phyloP scores from a whole-genome alignment of 2,888 invertebrate genomes.

The Papilio gigon region DNA sequence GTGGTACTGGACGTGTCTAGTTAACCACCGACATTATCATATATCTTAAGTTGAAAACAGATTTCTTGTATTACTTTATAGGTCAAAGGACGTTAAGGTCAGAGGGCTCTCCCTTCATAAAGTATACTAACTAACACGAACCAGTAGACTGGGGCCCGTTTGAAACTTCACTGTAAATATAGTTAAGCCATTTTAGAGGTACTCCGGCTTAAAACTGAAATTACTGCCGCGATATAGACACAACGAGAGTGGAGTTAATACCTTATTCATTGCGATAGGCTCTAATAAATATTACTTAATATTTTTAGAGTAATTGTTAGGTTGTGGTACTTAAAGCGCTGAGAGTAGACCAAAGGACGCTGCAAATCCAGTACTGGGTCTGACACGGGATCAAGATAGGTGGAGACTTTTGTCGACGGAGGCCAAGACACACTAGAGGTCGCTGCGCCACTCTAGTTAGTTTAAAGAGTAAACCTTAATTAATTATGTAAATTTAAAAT shows the following conservation, averaged over 20 bases:
- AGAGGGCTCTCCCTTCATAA: conserved; percentile 27
- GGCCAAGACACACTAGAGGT: too few species aligned
- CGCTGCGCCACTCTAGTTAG: too few species aligned
- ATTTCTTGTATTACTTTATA: conserved; percentile 16
- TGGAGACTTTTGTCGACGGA: too few species aligned
- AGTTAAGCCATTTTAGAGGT: conserved; percentile 48
- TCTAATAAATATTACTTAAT: conserved; percentile 23
- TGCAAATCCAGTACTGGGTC: too few species aligned
- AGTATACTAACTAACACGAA: conserved; percentile 39
- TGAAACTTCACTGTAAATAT: conserved; percentile 52
- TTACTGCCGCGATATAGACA: conserved; percentile 45
- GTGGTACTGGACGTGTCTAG: too few species aligned
- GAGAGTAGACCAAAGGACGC: too few species aligned
- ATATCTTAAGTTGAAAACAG: background rate
- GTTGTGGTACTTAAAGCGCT: conserved; percentile 9
- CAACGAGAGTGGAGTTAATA: conserved; percentile 40
- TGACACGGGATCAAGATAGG: too few species aligned
- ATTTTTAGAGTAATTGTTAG: conserved; percentile 20
- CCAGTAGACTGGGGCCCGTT: conserved; percentile 36
- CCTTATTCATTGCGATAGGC: conserved; percentile 17
- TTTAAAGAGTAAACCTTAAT: too few species aligned
- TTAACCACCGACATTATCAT: background rate
- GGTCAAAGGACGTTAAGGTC: conserved; percentile 5
- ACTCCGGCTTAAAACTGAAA: conserved; percentile 51
- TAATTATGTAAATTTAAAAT: too few species aligned